Conservation (phyloP, 2,888 invertebrate species). For the Harpalus rufipes region DNA sequence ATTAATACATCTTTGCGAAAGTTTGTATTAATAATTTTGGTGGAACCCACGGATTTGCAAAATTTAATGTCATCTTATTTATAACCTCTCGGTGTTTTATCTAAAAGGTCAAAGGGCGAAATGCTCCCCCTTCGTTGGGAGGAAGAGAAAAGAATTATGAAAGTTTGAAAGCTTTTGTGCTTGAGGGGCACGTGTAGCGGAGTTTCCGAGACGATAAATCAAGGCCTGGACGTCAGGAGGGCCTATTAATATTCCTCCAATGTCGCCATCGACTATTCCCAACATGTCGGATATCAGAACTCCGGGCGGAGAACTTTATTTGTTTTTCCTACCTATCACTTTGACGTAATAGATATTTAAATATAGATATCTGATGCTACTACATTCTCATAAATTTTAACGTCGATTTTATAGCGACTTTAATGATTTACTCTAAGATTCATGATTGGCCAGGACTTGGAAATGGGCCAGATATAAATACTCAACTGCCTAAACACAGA, state of each 20-base stretch:
- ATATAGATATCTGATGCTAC: slow-evolving; percentile 43
- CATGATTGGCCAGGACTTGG: slow-evolving; percentile 30
- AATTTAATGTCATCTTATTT: slow-evolving; percentile 4
- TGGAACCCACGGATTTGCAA: not conserved
- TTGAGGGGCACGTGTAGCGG: slow-evolving; percentile 27
- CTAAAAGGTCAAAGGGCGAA: not conserved
- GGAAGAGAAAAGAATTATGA: slow-evolving; percentile 53
- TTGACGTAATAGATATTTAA: slow-evolving; percentile 49
- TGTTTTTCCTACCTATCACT: slow-evolving; percentile 41
- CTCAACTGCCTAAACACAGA: not conserved
- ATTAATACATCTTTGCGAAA: not conserved
- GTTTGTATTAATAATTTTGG: not conserved
- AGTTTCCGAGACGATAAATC: slow-evolving; percentile 60
- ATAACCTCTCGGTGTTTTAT: not conserved
- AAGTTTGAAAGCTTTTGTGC: slow-evolving; percentile 52
- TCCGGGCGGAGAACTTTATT: slow-evolving; percentile 27
- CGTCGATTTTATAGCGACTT: slow-evolving; percentile 49
- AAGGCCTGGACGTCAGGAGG: slow-evolving; percentile 56
- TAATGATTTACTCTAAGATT: slow-evolving; percentile 49
- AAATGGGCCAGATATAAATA: slow-evolving; percentile 24
- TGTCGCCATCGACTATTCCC: slow-evolving; percentile 58
- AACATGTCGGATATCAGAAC: slow-evolving; percentile 51
- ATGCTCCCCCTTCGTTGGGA: not conserved
- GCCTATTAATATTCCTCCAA: slow-evolving; percentile 60
- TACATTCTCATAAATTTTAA: slow-evolving; percentile 39